Base-by-base conservation (phyloP, 2,888 invertebrate genomes). In the Clanis bilineata region DNA sequence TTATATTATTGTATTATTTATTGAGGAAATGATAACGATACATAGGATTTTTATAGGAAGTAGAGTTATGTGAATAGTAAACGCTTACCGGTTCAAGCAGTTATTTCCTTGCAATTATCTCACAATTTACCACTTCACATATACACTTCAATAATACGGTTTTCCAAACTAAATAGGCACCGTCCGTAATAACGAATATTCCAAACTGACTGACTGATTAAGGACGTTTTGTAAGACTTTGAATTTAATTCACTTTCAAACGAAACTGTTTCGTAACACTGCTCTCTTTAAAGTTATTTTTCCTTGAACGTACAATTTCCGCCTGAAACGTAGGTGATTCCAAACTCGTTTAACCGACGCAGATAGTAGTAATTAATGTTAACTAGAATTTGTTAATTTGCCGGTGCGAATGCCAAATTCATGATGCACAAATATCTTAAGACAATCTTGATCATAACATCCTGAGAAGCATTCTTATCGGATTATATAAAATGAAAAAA, bases 301-400 rank as follows among this genome's bases (percentile, higher is more conserved):
- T 23, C 73, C 47, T 41, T 64, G 63, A 60, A 68, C 64, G 58
- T 57, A 44, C 41, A 18, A 63, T 56, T 72, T 78, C 72, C 70
- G 73, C 66, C 82, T 82, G 82, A 83, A 83, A 79, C 73, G 66
- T 76, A 77, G 73, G 76, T 77, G 65, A 74, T 73, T 76, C 70
- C 69, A 82, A 87, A 88, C 85, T 75, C 64, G 88, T 88, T 88
- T 84, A 79, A 73, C 72, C 73, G 76, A 81, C 79, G 80, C 82
- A 79, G 86, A 88, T 88, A 87, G 80, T 76, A 73, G 71, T 82
- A 85, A 87, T 86, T 88, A 85, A 76, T 73, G 68, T 72, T 66
- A 74, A 73, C 68, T 77, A 76, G 73, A 77, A 76, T 73, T 75
- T 65, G 71, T 76, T 79, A 77, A 73, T 76, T 73, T 62, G 44